phyloP scores from a whole-genome alignment of 2,113 vertebrate genomes.

The Arizona elegans region DNA sequence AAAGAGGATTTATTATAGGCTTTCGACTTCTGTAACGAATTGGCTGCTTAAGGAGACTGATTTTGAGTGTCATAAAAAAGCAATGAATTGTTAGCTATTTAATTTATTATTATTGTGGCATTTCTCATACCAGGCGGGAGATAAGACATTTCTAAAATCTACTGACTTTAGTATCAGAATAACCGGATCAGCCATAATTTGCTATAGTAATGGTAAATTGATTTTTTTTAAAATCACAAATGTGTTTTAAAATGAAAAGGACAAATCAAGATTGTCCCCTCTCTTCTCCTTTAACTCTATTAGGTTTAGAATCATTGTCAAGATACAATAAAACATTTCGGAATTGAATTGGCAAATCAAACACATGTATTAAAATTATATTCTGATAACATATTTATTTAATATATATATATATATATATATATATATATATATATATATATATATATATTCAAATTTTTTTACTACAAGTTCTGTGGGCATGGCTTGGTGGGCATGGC shows the following conservation, averaged over 20 bases:
- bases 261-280: not conserved
- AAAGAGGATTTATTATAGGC: not conserved
- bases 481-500: too few relatives aligned
- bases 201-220: not conserved
- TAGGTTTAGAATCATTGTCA: not conserved
- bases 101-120: not conserved
- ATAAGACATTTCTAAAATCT: not conserved
- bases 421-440: too few relatives aligned
- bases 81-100: not conserved
- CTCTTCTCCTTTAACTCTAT: not conserved
- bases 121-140: not conserved
- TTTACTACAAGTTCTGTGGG: too few relatives aligned
- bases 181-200: not conserved
- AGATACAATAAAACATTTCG: not conserved
- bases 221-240: not conserved
- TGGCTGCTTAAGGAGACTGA: not conserved
- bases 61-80: not conserved
- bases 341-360: not conserved
- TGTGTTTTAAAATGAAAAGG: not conserved
- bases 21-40: not conserved
- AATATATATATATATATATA: too few relatives aligned
- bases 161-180: not conserved
- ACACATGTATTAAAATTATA: not conserved
- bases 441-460: too few relatives aligned
- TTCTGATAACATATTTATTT: not conserved